Base-by-base conservation (phyloP, 35 echinoderm and acorn worm species). In the Ptychodera flava region DNA sequence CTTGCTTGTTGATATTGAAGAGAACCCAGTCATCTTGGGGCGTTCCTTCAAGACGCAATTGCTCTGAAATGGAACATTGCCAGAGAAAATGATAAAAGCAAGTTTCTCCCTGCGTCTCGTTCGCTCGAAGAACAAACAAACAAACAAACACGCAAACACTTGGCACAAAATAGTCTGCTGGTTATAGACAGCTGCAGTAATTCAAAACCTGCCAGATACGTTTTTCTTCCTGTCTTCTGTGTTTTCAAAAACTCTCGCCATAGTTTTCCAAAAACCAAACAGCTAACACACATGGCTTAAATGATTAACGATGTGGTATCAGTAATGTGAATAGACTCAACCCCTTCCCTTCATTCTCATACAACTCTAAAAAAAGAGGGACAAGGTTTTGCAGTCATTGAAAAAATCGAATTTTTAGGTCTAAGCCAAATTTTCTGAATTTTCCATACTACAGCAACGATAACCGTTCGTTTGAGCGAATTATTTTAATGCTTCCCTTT, bases 1-100 rank as follows among this genome's bases (percentile, higher is more conserved):
- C 93, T 76, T 86, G 92, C 78, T 99, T 92, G 32, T 89, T 89
- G 16, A 87, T 85, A 38, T 99, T 99, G 0, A 91, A 81, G 15
- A 99, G 35, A 77, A 88, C 92, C 96, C 96, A 99, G 78, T 99
- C 96, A 36, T 78, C 80, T 0, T 52, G 16, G 1, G 16, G n/a
- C 34, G 77, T 85, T 16, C 30, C 38, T 15, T 37, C 77, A 27
- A 99, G 77, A 16, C 38, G 16, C 32, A 94, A 31, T 31, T 84
- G 79, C 15, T 31, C 95, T 97, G 30, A 34, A 80, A 64, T 28
- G 64, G 35, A 88, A n/a, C n/a, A n/a, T n/a, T n/a, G n/a, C n/a
- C 45, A 64, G 45, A 64, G 22, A 64, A 64, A 12, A 64, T 12
- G 22, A 64, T 64, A 64, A 64, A 22, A 64, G 22, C 45, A 22